A percentile compares a stretch with the other conserved stretches of the same genome.
phyloP scores from a whole-genome alignment of 2,113 vertebrate species.

The Halichoeres trimaculatus region DNA sequence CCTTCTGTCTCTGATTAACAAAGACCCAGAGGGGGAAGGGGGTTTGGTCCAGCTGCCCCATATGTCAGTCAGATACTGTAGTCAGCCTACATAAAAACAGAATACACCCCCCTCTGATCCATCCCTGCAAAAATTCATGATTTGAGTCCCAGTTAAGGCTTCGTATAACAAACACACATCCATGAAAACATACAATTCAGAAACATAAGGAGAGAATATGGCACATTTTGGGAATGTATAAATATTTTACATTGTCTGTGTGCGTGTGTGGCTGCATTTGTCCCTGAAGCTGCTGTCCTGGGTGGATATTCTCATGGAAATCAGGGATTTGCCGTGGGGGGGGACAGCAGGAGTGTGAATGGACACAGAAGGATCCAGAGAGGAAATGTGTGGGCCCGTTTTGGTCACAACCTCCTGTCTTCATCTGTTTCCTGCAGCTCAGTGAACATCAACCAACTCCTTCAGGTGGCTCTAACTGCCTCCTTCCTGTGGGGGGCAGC shows the following conservation, averaged over 20 bases:
- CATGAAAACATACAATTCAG: conserved; percentile 9
- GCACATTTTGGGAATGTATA: conserved; percentile 41
- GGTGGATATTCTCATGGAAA: conserved; percentile 47
- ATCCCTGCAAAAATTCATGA: conserved; percentile 13
- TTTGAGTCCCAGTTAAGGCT: conserved; percentile 39
- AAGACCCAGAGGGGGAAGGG: conserved; percentile 53
- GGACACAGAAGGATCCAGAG: conserved; percentile 12
- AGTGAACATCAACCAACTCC: not conserved
- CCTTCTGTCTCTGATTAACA: conserved; percentile 48
- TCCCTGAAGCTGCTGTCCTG: conserved; percentile 31
- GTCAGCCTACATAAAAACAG: conserved; percentile 13
- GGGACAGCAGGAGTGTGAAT: conserved; percentile 3
- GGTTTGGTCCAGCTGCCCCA: conserved; percentile 54
- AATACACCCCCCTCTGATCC: conserved; percentile 25
- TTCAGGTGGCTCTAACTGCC: conserved; percentile 23
- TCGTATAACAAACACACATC: conserved; percentile 16
- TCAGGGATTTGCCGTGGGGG: conserved; percentile 19
- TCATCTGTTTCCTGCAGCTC: conserved; percentile 1
- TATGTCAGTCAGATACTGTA: conserved; percentile 49
- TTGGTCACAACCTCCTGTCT: conserved; percentile 1
- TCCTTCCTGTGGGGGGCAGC: conserved; percentile 73
- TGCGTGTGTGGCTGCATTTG: conserved; percentile 2
- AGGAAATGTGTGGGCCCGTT: not conserved
- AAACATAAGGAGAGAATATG: conserved; percentile 8
- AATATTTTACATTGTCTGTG: conserved; percentile 23